A percentile compares a stretch with the other conserved stretches of the same genome.
Conservation (phyloP, 2,888 invertebrate genomes). For the Hyalella azteca region DNA sequence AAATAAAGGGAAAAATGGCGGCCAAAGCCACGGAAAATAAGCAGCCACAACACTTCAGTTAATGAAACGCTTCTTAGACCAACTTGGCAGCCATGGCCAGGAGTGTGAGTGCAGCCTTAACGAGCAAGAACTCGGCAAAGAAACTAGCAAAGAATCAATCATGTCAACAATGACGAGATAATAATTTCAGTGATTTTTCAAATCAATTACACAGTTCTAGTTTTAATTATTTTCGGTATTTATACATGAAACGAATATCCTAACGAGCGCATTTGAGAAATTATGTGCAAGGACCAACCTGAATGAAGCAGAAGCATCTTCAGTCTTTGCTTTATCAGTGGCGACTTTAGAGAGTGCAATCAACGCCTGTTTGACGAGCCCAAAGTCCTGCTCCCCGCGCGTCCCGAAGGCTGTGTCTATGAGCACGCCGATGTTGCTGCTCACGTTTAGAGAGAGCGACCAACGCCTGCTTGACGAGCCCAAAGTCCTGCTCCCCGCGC, state of each 20-base stretch:
- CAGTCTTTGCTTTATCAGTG: slow-evolving; percentile 58
- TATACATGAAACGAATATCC: no score
- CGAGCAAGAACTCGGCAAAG: no score
- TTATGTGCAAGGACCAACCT: slow-evolving; percentile 35
- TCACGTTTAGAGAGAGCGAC: slow-evolving; percentile 67
- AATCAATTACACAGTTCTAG: no score
- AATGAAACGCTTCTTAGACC: no score
- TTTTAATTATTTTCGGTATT: no score
- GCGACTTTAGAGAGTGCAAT: slow-evolving; percentile 68
- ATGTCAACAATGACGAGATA: no score
- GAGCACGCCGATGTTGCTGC: slow-evolving; percentile 74
- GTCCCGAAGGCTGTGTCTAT: slow-evolving; percentile 74
- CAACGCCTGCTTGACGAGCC: slow-evolving; percentile 70
- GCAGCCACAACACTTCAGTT: no score
- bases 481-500: slow-evolving; percentile 66
- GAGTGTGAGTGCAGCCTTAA: slow-evolving; percentile 75
- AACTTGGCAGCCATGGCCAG: slow-evolving; percentile 77
- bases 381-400: slow-evolving; percentile 66
- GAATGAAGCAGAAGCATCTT: slow-evolving; percentile 55
- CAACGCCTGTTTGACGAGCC: slow-evolving; percentile 70
- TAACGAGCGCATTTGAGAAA: no score
- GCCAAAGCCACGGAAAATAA: no score
- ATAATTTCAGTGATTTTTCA: no score
- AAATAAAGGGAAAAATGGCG: no score
- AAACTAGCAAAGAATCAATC: no score